Evolutionary conservation across 2,888 invertebrate genomes (phyloP).

Genomic region (Sylvicola fuscatus): DNA sequence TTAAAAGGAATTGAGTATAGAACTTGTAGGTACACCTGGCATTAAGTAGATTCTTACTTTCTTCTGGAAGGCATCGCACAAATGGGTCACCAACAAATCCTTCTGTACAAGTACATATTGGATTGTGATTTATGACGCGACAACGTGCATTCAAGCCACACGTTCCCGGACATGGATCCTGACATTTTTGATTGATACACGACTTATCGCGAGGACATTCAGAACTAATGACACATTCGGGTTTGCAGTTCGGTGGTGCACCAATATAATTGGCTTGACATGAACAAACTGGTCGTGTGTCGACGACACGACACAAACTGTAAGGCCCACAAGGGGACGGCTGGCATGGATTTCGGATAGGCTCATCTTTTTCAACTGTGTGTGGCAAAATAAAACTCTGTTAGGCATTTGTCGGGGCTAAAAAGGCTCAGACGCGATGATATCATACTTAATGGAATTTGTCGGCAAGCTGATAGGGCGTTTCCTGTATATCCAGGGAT

Average conservation of each 20-base stretch:
- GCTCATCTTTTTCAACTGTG: neutral
- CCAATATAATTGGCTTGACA: constrained; percentile 49
- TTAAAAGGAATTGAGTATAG: neutral
- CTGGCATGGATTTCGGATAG: constrained; percentile 21
- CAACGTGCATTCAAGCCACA: constrained; percentile 54
- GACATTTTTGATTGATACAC: constrained; percentile 55
- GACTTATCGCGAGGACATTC: constrained; percentile 51
- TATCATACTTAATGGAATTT: constrained; percentile 24
- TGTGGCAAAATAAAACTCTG: neutral
- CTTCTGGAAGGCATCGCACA: constrained; percentile 35
- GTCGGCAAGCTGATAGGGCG: constrained; percentile 52
- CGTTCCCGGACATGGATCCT: constrained; percentile 51
- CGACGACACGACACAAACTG: constrained; percentile 29
- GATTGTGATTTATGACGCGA: constrained; percentile 53
- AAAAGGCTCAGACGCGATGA: constrained; percentile 3
- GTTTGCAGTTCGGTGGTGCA: constrained; percentile 51
- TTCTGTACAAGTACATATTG: constrained; percentile 48
- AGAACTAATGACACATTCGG: constrained; percentile 56
- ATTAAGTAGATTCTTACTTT: constrained; percentile 17
- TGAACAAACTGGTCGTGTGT: constrained; percentile 50
- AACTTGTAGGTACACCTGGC: neutral
- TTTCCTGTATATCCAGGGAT: constrained; percentile 55
- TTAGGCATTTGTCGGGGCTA: neutral
- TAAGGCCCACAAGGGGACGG: constrained; percentile 30
- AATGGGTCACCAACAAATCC: constrained; percentile 57